Conservation (phyloP, 2,113 vertebrate species). For the Chiloscyllium plagiosum region DNA sequence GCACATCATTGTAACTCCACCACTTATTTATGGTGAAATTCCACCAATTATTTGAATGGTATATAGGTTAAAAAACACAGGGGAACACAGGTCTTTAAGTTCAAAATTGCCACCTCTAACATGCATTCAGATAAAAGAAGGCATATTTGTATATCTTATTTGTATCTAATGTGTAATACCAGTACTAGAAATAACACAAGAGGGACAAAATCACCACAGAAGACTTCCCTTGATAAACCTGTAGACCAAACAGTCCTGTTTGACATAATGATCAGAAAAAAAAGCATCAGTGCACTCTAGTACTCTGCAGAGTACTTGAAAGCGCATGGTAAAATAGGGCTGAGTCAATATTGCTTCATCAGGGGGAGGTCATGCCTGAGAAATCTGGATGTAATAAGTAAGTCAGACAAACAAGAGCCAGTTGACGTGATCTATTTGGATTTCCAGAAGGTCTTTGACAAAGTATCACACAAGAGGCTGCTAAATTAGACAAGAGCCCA, state of each 20-base stretch:
- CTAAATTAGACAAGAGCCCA: too few relatives aligned
- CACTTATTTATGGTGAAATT: background rate
- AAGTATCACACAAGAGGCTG: too few relatives aligned
- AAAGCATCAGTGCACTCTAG: background rate
- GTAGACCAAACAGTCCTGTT: background rate
- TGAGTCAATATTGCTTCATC: too few relatives aligned
- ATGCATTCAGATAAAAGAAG: background rate
- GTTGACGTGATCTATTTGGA: too few relatives aligned
- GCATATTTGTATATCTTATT: background rate
- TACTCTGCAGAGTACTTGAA: too few relatives aligned
- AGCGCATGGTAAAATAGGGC: too few relatives aligned
- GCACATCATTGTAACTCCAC: background rate
- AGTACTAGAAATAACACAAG: background rate
- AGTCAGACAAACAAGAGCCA: too few relatives aligned
- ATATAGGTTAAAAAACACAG: background rate
- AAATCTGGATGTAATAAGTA: too few relatives aligned
- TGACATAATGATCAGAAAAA: background rate
- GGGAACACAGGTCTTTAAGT: background rate
- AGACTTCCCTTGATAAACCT: background rate
- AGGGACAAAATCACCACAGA: background rate
- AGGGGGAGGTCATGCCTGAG: too few relatives aligned
- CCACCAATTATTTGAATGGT: background rate
- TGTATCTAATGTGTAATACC: background rate
- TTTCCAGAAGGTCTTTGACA: too few relatives aligned
- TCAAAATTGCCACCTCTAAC: background rate